Evolutionary conservation across 2,888 invertebrate genomes (phyloP).

Genomic region (Kryphioiulus occultus): DNA sequence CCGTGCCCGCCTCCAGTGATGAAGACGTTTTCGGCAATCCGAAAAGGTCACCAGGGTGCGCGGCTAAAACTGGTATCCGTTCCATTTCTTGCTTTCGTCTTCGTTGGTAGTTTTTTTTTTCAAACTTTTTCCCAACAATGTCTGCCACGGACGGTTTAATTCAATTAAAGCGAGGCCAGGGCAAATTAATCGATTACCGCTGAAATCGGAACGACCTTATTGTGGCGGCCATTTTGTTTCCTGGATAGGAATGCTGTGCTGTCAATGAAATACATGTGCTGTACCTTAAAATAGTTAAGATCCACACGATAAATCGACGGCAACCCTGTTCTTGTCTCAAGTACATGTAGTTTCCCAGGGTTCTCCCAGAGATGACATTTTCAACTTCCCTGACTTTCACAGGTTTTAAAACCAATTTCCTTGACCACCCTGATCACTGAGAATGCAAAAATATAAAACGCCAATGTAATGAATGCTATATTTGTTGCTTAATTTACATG

Average conservation of each 20-base stretch:
- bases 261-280: not conserved
- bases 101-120: not conserved
- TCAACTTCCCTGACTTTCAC: no score
- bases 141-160: not conserved
- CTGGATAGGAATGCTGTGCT: not conserved
- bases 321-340: no score
- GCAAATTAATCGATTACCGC: not conserved
- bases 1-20: not conserved
- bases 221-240: not conserved
- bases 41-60: conserved; percentile 8
- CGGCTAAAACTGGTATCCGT: not conserved
- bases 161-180: not conserved
- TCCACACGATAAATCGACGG: no score
- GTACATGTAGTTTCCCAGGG: no score
- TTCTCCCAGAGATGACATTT: no score
- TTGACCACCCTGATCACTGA: no score
- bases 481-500: no score
- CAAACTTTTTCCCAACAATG: not conserved
- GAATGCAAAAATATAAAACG: no score
- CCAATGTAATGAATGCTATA: no score
- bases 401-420: no score
- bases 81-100: not conserved
- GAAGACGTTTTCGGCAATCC: not conserved
- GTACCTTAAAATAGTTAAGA: no score
- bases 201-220: not conserved